Conservation (phyloP, 2,797 vertebrate species). For the Heteromormyrus szaboi region DNA sequence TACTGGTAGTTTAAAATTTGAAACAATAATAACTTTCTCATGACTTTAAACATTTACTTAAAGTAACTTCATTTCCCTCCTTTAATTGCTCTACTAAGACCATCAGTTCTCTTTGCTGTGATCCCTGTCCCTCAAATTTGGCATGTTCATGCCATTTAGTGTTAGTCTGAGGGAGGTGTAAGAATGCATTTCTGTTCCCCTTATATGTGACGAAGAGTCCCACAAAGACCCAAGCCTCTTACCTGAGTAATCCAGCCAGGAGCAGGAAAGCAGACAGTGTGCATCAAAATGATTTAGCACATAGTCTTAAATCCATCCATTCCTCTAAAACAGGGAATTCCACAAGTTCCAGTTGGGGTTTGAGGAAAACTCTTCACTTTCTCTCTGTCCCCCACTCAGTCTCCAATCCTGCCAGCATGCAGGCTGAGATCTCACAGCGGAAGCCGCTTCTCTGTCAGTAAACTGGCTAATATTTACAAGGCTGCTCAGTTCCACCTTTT, state of each 20-base stretch:
- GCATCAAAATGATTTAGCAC: constrained; percentile 81
- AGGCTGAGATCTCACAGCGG: constrained; percentile 66
- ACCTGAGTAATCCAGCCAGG: constrained; percentile 82
- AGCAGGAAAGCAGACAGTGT: constrained; percentile 62
- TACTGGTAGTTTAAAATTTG: background rate
- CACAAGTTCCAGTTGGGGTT: constrained; percentile 62
- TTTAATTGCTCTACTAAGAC: background rate
- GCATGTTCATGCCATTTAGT: background rate
- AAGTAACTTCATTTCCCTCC: background rate
- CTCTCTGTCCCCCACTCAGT: constrained; percentile 44
- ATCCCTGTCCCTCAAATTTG: background rate
- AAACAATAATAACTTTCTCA: background rate
- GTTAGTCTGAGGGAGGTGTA: background rate
- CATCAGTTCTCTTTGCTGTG: background rate
- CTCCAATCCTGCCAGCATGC: constrained; percentile 69
- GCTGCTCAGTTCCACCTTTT: constrained; percentile 74
- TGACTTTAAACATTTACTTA: background rate
- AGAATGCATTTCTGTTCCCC: background rate
- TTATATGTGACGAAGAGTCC: background rate
- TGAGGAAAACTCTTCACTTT: constrained; percentile 50
- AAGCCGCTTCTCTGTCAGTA: constrained; percentile 54
- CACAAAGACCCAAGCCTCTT: constrained; percentile 49
- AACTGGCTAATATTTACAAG: constrained; percentile 61
- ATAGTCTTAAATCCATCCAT: constrained; percentile 86
- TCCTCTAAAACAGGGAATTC: constrained; percentile 59